phyloP scores from a whole-genome alignment of 2,113 vertebrate genomes.

The Melospiza georgiana region DNA sequence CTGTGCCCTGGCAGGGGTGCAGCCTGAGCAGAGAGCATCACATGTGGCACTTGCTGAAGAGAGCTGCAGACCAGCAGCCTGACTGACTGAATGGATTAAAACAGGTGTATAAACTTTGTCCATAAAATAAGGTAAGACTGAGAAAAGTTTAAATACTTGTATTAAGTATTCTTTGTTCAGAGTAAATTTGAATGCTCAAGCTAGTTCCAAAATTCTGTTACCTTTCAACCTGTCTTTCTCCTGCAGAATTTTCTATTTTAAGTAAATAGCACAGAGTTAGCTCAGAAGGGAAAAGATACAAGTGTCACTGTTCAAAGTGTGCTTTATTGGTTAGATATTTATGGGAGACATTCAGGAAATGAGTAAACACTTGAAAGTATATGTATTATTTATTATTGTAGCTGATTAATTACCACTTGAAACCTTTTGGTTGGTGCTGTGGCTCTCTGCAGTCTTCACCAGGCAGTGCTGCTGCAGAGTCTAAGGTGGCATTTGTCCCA shows the following conservation, averaged over 20 bases:
- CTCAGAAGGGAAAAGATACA: background rate
- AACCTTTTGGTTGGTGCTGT: background rate
- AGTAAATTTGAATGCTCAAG: background rate
- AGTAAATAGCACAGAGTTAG: background rate
- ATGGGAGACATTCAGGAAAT: background rate
- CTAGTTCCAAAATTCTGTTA: background rate
- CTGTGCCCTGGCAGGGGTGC: background rate
- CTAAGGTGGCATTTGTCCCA: background rate
- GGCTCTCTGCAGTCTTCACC: background rate
- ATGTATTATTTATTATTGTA: slow-evolving; percentile 26
- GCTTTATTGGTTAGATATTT: slow-evolving; percentile 8
- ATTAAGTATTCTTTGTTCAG: background rate
- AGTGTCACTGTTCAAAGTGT: background rate
- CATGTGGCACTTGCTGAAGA: background rate
- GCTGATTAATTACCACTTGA: background rate
- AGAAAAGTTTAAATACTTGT: background rate
- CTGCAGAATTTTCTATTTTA: background rate
- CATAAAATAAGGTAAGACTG: background rate
- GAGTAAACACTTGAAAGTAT: background rate
- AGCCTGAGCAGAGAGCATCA: background rate
- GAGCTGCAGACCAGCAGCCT: background rate
- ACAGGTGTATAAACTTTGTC: background rate
- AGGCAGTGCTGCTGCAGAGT: background rate
- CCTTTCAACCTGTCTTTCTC: background rate
- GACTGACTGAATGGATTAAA: background rate